Evolutionary conservation across 2,113 vertebrate genomes (phyloP), one percentile per base, ranked within the genome.

Genomic region (Hippolais icterina): DNA sequence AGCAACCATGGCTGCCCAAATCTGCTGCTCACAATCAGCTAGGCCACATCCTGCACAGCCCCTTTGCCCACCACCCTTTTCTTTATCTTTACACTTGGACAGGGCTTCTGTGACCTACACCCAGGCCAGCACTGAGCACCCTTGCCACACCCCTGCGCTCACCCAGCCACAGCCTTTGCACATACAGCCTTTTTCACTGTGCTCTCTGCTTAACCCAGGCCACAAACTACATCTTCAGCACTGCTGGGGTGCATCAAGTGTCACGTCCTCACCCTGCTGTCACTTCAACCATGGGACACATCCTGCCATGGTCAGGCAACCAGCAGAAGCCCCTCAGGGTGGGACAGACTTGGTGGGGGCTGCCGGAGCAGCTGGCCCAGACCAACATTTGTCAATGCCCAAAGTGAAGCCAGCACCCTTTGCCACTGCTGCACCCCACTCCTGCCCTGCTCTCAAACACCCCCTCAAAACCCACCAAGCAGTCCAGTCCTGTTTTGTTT

Each of bases 401-500:
- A 42, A 47, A 75, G 39, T 20, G 78, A 42, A 79, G 33, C 25
- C 3, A 2, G n/a, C 54, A 22, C 7, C 0, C 11, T 35, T 44
- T 80, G 59, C 22, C 33, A 71, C 12, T 1, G 1, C 57, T 42
- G 29, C 33, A 64, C 23, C 56, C n/a, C 9, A 2, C 24, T n/a
- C 22, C 11, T 7, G 24, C 10, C 28, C 28, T 0, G 0, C 56
- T 27, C 68, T 39, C 63, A 10, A 70, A 53, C 14, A 16, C 10
- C 49, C 56, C 20, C 64, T 33, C 11, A 1, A 39, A 83, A 35
- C 49, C 14, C 37, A n/a, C 10, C 3, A 0, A 37, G 41, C 0
- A 0, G 6, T 12, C 3, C 0, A 39, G 44, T 18, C 29, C 54
- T 57, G 18, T 6, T 39, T 33, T 2, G 0, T 61, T 23, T 41